Percentiles rank a stretch among this genome's conserved stretches.
Evolutionary conservation across 2,797 vertebrate genomes (phyloP).

Genomic region (Trachops cirrhosus): DNA sequence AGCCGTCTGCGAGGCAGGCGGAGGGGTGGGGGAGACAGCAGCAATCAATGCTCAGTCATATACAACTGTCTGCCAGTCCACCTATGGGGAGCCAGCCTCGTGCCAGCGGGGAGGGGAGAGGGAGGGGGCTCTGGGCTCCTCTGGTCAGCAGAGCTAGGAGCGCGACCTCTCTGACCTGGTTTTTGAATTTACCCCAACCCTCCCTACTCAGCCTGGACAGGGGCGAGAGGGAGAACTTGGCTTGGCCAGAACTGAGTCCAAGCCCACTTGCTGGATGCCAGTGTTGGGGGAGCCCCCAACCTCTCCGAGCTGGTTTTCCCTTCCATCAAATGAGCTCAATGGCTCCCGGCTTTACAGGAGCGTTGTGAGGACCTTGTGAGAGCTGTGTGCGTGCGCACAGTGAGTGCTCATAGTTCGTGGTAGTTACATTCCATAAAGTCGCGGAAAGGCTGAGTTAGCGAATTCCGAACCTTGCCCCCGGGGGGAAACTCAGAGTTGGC

Average conservation of each 20-base stretch:
- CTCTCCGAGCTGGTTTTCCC: background rate
- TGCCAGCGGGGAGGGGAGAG: accelerated
- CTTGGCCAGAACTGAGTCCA: background rate
- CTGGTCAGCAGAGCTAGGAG: background rate
- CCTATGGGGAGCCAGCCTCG: background rate
- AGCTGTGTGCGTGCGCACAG: accelerated
- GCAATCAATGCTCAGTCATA: background rate
- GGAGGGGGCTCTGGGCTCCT: background rate
- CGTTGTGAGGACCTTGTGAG: background rate
- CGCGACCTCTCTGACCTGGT: background rate
- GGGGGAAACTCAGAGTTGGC: background rate
- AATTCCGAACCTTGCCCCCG: background rate
- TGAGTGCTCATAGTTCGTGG: background rate
- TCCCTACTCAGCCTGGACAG: background rate
- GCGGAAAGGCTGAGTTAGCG: background rate
- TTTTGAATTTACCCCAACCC: background rate
- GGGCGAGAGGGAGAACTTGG: background rate
- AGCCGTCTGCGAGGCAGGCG: background rate
- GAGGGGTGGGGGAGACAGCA: background rate
- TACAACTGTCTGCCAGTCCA: accelerated
- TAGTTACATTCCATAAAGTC: background rate
- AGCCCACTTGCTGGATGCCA: background rate
- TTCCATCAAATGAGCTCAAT: background rate
- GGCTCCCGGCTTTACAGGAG: background rate
- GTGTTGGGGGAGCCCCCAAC: background rate